Evolutionary conservation across 2,888 invertebrate genomes (phyloP), one percentile per base, ranked within the genome.

Genomic region (Heliconius ismenius): DNA sequence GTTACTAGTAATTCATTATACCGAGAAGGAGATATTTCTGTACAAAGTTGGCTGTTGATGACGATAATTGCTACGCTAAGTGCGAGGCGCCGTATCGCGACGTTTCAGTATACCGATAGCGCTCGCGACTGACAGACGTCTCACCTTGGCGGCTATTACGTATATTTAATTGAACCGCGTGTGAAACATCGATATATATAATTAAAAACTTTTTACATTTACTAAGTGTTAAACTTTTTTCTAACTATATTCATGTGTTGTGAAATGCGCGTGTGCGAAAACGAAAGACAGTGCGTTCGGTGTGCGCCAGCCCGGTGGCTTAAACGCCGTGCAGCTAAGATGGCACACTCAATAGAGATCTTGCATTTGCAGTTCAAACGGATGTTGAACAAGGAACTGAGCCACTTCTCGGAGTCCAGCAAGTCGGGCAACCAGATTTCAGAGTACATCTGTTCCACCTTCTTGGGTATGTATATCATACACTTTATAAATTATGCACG

Each of bases 391-490:
- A 98, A 99, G 95, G 99, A 99, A 95, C 95, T 99, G 88, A 98
- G 98, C 89, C 99, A 99, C 94, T 99, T 99, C 95, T 99, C 99
- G 82, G 99, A 99, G 94, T 98, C 99, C 83, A 99, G 98, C 95
- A 98, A 98, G 95, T 99, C 99, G 84, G 99, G 99, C 88, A 99
- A 99, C 95, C 99, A 99, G 96, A 99, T 99, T 91, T 99, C 99
- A 79, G 99, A 99, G 93, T 99, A 98, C 95, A 98, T 99, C 95
- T 99, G 99, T 95, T 98, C 98, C 86, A 99, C 99, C 85, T 99
- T 99, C 95, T 97, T 99, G 94, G 99, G 99, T 99, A 95, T 97
- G 98, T 95, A 81, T 74, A 83, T 81, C 9, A 32, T 54, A 64
- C 36, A 64, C 28, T 11, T 39, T 24, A 62, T 62, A 73, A 63